These are phyloP conservation scores for Rhadina sibilatrix DNA, from an alignment of 2,113 vertebrate genomes.

Conservation along the genomic window DNA sequence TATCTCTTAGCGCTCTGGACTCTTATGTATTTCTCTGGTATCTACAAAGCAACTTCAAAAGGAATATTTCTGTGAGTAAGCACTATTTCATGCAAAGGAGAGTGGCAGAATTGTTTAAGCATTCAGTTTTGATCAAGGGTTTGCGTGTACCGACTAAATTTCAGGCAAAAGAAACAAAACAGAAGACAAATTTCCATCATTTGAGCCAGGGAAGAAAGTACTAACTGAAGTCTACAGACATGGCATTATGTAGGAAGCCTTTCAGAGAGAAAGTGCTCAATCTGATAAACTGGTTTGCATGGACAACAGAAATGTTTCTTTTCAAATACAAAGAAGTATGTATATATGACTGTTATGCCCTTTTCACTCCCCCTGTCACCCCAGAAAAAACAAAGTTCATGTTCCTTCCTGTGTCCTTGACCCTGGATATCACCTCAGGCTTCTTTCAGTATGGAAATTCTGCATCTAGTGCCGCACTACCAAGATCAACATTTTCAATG, in stretches of 20 bases:
- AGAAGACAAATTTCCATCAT: slow-evolving; percentile 37
- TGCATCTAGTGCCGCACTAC: not conserved
- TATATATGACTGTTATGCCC: not conserved
- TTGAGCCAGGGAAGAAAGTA: not conserved
- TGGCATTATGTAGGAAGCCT: not conserved
- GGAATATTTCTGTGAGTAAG: slow-evolving; percentile 34
- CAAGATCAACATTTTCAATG: not conserved
- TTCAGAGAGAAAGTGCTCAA: not conserved
- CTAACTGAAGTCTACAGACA: not conserved
- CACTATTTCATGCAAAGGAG: not conserved
- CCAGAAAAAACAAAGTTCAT: not conserved
- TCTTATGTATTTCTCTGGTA: not conserved
- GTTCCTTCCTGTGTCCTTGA: not conserved
- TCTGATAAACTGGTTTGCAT: not conserved
- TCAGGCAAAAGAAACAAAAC: slow-evolving; percentile 33
- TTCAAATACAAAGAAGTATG: not conserved
- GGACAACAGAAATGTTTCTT: not conserved
- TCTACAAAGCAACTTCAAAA: slow-evolving; percentile 44
- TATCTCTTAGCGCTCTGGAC: not conserved
- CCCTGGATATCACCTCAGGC: not conserved
- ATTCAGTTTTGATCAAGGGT: slow-evolving; percentile 53
- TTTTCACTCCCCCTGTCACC: not conserved
- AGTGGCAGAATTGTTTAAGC: slow-evolving; percentile 9
- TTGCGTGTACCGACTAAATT: slow-evolving; percentile 9
- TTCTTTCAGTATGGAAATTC: not conserved